phyloP scores from a whole-genome alignment of 2,888 invertebrate genomes.

The Tenthredo scrophulariae region DNA sequence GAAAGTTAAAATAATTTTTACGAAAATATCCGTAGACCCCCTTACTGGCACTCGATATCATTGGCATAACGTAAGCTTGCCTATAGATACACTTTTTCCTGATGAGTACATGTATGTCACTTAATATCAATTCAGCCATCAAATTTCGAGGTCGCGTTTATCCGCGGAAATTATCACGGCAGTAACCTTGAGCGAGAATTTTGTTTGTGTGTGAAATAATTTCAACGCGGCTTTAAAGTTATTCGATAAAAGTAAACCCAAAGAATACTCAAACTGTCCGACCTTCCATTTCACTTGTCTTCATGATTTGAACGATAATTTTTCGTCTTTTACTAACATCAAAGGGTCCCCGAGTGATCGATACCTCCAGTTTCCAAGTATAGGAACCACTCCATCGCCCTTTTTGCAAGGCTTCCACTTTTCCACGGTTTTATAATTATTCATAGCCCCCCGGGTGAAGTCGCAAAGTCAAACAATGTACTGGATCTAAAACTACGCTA shows the following conservation, averaged over 20 bases:
- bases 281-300: background rate
- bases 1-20: constrained; percentile 57
- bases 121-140: background rate
- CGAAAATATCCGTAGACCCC: constrained; percentile 54
- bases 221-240: background rate
- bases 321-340: background rate
- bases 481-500: background rate
- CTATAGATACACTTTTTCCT: background rate
- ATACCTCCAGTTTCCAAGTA: background rate
- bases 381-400: background rate
- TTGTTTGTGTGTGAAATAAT: background rate
- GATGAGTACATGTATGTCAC: background rate
- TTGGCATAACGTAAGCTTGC: background rate
- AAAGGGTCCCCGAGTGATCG: background rate
- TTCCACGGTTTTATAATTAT: background rate
- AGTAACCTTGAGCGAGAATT: background rate
- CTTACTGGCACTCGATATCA: constrained; percentile 8
- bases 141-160: background rate
- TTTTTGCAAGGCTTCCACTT: background rate
- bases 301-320: constrained; percentile 1
- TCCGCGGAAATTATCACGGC: background rate
- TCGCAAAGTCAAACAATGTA: background rate
- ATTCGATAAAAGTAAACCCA: background rate
- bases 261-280: background rate
- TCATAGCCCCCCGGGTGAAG: background rate